A percentile compares a stretch with the other conserved stretches of the same genome.
phyloP scores from a whole-genome alignment of 2,888 invertebrate genomes.

The Caenorhabditis drosophilae region DNA sequence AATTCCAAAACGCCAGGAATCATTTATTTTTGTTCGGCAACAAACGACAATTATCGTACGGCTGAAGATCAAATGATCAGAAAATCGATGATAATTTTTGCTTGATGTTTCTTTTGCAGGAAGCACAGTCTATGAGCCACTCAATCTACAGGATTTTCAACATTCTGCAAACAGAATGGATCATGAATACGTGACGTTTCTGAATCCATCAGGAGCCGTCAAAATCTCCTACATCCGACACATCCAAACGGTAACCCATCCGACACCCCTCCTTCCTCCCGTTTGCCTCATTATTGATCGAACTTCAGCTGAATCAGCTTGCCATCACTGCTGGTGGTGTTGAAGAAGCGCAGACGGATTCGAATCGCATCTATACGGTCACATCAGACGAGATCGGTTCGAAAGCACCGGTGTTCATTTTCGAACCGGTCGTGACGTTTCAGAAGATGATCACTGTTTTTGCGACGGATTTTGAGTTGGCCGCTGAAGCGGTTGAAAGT shows the following conservation, averaged over 20 bases:
- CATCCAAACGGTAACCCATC: slow-evolving; percentile 20
- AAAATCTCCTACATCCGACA: slow-evolving; percentile 15
- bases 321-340: slow-evolving; percentile 31
- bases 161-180: slow-evolving; percentile 15
- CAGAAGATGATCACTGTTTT: slow-evolving; percentile 20
- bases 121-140: slow-evolving; percentile 16
- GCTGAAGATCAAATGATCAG: background rate
- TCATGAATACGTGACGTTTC: slow-evolving; percentile 18
- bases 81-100: background rate
- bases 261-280: no score
- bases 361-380: background rate
- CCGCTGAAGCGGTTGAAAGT: slow-evolving; percentile 12
- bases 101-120: slow-evolving; percentile 29
- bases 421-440: slow-evolving; percentile 39
- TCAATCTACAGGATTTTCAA: background rate
- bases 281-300: no score
- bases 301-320: slow-evolving; percentile 23
- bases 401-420: slow-evolving; percentile 12
- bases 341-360: slow-evolving; percentile 14
- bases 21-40: slow-evolving; percentile 22
- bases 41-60: slow-evolving; percentile 15
- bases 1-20: slow-evolving; percentile 23
- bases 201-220: slow-evolving; percentile 29
- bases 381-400: slow-evolving; percentile 14
- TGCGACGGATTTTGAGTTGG: slow-evolving; percentile 17